These are phyloP conservation scores for Euwallacea similis DNA, from an alignment of 1,140 invertebrate species.

Conservation along the genomic window DNA sequence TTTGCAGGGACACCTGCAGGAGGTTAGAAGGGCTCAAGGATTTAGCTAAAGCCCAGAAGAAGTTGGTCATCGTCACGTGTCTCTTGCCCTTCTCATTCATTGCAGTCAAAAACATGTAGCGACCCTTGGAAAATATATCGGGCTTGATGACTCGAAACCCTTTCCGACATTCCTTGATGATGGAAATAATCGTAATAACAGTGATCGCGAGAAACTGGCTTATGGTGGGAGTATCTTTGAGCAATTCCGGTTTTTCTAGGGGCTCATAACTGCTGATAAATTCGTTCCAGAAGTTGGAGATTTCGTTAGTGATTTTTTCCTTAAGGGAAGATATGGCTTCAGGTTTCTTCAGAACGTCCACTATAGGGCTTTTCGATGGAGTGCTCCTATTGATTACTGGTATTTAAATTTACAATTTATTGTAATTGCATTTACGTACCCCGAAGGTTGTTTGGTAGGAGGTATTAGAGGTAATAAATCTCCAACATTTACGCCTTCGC, in stretches of 20 bases:
- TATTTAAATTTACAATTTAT: too few species aligned
- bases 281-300: conserved; percentile 78
- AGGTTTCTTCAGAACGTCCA: conserved; percentile 62
- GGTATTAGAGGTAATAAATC: conserved; percentile 72
- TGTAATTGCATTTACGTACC: conserved; percentile 33
- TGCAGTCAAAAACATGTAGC: conserved; percentile 52
- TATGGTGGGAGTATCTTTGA: conserved; percentile 63
- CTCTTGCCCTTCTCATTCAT: conserved; percentile 55
- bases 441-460: conserved; percentile 49
- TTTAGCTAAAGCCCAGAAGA: conserved; percentile 51
- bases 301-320: conserved; percentile 65
- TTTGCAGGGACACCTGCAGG: conserved; percentile 44
- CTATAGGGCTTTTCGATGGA: conserved; percentile 57
- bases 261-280: conserved; percentile 78
- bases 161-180: conserved; percentile 61
- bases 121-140: conserved; percentile 46
- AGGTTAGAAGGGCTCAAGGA: conserved; percentile 56
- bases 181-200: conserved; percentile 62
- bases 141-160: conserved; percentile 47
- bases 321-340: conserved; percentile 67
- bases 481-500: conserved; percentile 69
- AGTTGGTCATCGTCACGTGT: conserved; percentile 55
- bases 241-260: conserved; percentile 66
- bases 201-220: conserved; percentile 63
- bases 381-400: conserved; percentile 17